Base-by-base conservation (phyloP, 2,888 invertebrate species). In the Strigamia transsilvanica region DNA sequence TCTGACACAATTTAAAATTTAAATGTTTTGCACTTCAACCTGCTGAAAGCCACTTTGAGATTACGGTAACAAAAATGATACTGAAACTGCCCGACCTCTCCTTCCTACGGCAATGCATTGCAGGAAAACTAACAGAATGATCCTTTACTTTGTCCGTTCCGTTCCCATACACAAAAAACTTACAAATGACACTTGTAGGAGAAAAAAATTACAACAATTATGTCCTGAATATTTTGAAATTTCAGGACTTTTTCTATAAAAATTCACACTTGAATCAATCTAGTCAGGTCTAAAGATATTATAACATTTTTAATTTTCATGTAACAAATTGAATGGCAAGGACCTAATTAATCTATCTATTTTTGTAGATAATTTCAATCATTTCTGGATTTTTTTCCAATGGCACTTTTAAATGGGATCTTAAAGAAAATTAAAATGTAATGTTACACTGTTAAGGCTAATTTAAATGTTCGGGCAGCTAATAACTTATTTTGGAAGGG, bases 211-310 rank as follows among this genome's bases (percentile, higher is more conserved):
- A 66, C 5, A 66, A 66, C 6, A 21, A 1, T 1, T 12, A 21
- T 21, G 61, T 73, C 73, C 73, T 73, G 13, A 73, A 73, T 73
- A 73, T 73, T 73, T 73, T 73, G 27, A 73, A 73, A 73, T 73
- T 73, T 32, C 27, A 27, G 73, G 73, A 73, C 73, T 15, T 73
- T 73, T 73, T 73, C 27, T 73, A 73, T 73, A 73, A 27, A 27
- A 10, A n/a, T 27, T 27, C 23, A 73, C 73, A 73, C 32, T 32
- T 73, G 27, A 32, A 12, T n/a, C 13, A 27, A 51, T 15, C 18
- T 73, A 73, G 73, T 73, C 73, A 27, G 73, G 12, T 32, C 5
- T 73, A 73, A 73, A 38, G 38, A 27, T 32, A 32, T 12, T 9
- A 32, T 73, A 73, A 27, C 73, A 73, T 15, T 32, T 27, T 73